Percentiles rank a stretch among this genome's conserved stretches.
Conservation (phyloP, 37 sponge, comb jelly and placozoan species). For the Ephydatia muelleri region DNA sequence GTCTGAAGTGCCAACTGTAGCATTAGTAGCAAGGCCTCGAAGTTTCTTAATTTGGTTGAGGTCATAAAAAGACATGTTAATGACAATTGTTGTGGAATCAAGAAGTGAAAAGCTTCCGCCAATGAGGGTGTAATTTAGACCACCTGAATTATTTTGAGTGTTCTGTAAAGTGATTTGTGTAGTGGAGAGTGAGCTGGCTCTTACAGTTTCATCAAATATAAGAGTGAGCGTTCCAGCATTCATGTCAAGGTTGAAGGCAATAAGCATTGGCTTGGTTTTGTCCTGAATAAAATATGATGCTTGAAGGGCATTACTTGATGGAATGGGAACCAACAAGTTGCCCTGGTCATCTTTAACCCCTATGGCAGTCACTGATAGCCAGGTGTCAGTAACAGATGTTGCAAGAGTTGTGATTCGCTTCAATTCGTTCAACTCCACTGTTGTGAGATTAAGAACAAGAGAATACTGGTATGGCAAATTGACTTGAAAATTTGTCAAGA, state of each 20-base stretch:
- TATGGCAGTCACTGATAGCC: slow-evolving; percentile 51
- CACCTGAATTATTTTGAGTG: slow-evolving; percentile 3
- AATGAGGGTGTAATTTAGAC: slow-evolving; percentile 56
- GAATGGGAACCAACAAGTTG: slow-evolving; percentile 47
- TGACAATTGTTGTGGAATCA: slow-evolving; percentile 67
- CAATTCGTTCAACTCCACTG: slow-evolving; percentile 70
- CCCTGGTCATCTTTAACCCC: slow-evolving; percentile 60
- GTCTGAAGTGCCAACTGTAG: neutral
- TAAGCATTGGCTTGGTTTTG: slow-evolving; percentile 68
- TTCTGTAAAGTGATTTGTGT: slow-evolving; percentile 68
- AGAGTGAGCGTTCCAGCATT: slow-evolving; percentile 64
- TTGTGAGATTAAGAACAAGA: slow-evolving; percentile 43
- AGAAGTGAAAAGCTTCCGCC: slow-evolving; percentile 33
- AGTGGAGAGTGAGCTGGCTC: slow-evolving; percentile 50
- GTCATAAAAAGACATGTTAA: slow-evolving; percentile 71
- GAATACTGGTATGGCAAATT: slow-evolving; percentile 11
- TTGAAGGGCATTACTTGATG: slow-evolving; percentile 25
- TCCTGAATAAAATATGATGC: slow-evolving; percentile 39
- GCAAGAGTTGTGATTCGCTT: slow-evolving; percentile 77
- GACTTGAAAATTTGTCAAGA: neutral
- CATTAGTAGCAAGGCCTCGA: slow-evolving; percentile 59
- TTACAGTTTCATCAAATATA: slow-evolving; percentile 81
- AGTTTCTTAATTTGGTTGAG: slow-evolving; percentile 84
- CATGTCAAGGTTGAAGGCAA: slow-evolving; percentile 59
- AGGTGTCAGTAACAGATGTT: slow-evolving; percentile 57